A percentile compares a stretch with the other conserved stretches of the same genome.
Evolutionary conservation across 2,113 vertebrate species (phyloP).

Genomic region (Pheucticus melanocephalus): DNA sequence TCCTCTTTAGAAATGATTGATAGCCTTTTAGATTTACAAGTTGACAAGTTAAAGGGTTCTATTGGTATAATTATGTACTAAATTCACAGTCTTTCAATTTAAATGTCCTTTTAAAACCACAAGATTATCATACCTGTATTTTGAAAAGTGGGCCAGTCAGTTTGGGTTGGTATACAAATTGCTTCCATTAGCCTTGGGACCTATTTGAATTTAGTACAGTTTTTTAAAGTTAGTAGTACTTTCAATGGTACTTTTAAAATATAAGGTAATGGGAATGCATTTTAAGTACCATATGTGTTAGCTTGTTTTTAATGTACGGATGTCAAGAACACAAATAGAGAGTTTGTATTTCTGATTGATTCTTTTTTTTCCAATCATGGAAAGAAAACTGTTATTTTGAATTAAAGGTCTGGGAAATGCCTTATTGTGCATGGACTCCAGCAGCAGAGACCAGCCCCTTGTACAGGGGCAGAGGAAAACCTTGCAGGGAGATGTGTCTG

Average conservation of each 20-base stretch:
- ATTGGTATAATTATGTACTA: slow-evolving; percentile 88
- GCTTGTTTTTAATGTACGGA: slow-evolving; percentile 76
- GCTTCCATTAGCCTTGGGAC: slow-evolving; percentile 86
- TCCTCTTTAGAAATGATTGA: slow-evolving; percentile 86
- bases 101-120: slow-evolving; percentile 87
- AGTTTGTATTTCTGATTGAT: slow-evolving; percentile 48
- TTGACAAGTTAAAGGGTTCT: slow-evolving; percentile 90
- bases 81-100: slow-evolving; percentile 88
- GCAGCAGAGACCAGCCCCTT: neutral
- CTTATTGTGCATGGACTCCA: neutral
- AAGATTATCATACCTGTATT: slow-evolving; percentile 87
- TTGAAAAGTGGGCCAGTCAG: slow-evolving; percentile 84
- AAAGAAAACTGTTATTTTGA: neutral
- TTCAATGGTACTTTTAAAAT: slow-evolving; percentile 79
- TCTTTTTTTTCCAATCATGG: slow-evolving; percentile 19
- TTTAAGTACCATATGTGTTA: slow-evolving; percentile 71
- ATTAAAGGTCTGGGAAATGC: neutral
- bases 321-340: slow-evolving; percentile 67
- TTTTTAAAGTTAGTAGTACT: slow-evolving; percentile 78
- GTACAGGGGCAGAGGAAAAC: neutral
- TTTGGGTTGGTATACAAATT: slow-evolving; percentile 85
- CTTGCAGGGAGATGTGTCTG: neutral
- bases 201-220: slow-evolving; percentile 84
- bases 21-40: slow-evolving; percentile 88
- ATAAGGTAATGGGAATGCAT: slow-evolving; percentile 79